phyloP scores from a whole-genome alignment of 2,797 vertebrate species.

The Chaetophractus vellerosus region DNA sequence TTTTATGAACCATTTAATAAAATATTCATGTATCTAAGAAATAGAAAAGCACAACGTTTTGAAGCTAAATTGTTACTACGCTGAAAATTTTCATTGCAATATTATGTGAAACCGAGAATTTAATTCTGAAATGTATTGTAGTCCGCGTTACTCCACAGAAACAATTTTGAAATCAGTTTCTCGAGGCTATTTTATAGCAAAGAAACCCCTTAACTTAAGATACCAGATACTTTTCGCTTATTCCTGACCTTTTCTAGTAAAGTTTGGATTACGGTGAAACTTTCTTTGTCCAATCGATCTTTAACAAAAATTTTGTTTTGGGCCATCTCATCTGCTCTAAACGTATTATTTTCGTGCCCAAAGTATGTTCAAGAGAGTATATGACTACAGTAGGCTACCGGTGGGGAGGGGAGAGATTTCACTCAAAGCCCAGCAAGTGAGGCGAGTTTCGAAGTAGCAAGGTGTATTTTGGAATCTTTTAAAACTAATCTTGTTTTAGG shows the following conservation, averaged over 20 bases:
- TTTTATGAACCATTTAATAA: constrained; percentile 35
- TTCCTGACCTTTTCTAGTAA: constrained; percentile 40
- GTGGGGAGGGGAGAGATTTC: constrained; percentile 32
- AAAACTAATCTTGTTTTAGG: constrained; percentile 48
- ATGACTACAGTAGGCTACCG: neutral
- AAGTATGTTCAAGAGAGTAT: neutral
- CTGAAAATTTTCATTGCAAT: neutral
- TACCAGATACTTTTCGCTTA: neutral
- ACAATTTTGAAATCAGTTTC: constrained; percentile 48
- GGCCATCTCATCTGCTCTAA: constrained; percentile 31
- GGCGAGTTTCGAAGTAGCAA: constrained; percentile 35
- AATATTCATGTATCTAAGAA: neutral
- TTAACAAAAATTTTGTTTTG: constrained; percentile 50
- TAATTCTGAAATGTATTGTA: neutral
- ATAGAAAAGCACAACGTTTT: constrained; percentile 37
- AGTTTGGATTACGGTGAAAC: constrained; percentile 69
- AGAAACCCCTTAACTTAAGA: constrained; percentile 19
- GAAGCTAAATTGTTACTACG: constrained; percentile 21
- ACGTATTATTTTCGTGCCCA: neutral
- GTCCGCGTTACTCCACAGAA: neutral
- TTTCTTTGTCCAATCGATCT: constrained; percentile 25
- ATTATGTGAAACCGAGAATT: constrained; percentile 16
- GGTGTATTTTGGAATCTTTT: constrained; percentile 59
- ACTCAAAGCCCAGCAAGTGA: constrained; percentile 47
- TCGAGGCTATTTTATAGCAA: neutral